Percentiles rank a stretch among this genome's conserved stretches.
Conservation (phyloP, 2,113 vertebrate genomes). For the Thalassoma bifasciatum region DNA sequence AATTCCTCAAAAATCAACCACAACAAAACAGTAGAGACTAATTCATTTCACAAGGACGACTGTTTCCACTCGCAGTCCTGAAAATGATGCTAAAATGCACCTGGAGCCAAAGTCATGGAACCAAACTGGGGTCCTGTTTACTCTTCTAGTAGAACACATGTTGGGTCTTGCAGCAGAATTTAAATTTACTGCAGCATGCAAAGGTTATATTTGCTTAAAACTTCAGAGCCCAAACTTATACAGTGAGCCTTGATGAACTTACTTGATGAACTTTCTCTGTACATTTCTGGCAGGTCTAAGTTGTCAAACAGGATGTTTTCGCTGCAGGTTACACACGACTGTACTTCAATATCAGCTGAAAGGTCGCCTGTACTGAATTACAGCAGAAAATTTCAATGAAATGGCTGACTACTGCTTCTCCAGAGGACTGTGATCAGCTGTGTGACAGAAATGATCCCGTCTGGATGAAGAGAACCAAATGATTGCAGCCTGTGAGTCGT, state of each 20-base stretch:
- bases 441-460: neutral
- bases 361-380: constrained; percentile 10
- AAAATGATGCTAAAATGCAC: neutral
- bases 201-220: neutral
- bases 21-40: constrained; percentile 5
- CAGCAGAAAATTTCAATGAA: neutral
- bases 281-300: neutral
- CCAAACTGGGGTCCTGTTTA: neutral
- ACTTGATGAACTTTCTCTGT: neutral
- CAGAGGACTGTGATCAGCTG: neutral
- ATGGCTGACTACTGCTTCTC: neutral
- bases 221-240: neutral
- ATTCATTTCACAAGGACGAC: neutral
- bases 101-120: neutral
- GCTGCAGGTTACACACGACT: constrained; percentile 12
- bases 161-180: neutral
- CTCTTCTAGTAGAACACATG: neutral
- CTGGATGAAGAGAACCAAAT: constrained; percentile 1
- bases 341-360: neutral
- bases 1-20: constrained; percentile 22
- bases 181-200: neutral
- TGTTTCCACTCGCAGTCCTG: neutral
- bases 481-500: neutral
- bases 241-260: neutral
- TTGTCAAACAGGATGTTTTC: neutral